These are phyloP conservation scores for Gymnocypris eckloni DNA, from an alignment of 2,797 vertebrate species.

Conservation along the genomic window DNA sequence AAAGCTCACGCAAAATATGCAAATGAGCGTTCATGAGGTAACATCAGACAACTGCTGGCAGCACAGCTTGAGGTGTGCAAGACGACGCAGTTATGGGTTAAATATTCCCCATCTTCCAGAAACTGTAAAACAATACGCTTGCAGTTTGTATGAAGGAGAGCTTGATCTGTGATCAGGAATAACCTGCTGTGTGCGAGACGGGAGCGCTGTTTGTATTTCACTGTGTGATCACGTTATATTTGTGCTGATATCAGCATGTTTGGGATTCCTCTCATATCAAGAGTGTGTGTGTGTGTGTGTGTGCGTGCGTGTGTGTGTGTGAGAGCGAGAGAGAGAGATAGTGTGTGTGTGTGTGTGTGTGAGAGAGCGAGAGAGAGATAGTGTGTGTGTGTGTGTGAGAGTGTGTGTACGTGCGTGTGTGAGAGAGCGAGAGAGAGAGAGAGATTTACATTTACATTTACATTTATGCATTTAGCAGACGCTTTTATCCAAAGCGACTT, in stretches of 20 bases:
- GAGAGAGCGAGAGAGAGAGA: too few species aligned
- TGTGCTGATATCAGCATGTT: constrained; percentile 3
- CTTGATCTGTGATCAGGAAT: constrained; percentile 28
- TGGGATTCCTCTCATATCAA: background rate
- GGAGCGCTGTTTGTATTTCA: background rate
- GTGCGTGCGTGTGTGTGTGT: too few species aligned
- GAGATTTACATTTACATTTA: too few species aligned
- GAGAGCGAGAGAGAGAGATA: too few species aligned
- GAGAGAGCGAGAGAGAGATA: too few species aligned
- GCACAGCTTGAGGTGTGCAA: background rate
- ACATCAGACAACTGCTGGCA: background rate
- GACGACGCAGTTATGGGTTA: background rate
- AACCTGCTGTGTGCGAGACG: background rate
- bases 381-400: too few species aligned
- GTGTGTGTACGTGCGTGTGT: too few species aligned
- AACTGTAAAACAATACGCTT: background rate
- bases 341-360: too few species aligned
- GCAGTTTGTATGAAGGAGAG: background rate
- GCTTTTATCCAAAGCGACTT: too few species aligned
- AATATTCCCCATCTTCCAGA: background rate
- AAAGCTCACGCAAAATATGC: too few species aligned
- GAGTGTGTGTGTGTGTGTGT: too few species aligned
- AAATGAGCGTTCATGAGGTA: background rate
- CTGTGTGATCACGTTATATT: background rate
- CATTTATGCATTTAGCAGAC: too few species aligned